Evolutionary conservation across 1,140 invertebrate species (phyloP).

Genomic region (Achroia grisella): DNA sequence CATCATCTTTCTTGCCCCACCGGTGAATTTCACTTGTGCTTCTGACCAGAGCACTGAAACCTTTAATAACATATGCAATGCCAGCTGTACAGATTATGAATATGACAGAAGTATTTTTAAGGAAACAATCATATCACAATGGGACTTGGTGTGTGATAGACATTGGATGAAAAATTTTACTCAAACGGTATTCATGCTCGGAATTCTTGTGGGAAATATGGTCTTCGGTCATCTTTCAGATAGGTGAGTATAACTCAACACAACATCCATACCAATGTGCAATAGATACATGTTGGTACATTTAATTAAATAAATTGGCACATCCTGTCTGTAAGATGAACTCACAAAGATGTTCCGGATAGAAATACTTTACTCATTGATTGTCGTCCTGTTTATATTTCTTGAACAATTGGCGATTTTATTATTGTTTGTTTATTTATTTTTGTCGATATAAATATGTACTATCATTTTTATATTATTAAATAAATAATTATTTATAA

Average conservation of each 20-base stretch:
- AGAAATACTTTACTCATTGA: slow-evolving; percentile 38
- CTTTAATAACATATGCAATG: slow-evolving; percentile 47
- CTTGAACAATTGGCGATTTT: not conserved
- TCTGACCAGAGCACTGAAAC: slow-evolving; percentile 27
- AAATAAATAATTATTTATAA: too few species aligned
- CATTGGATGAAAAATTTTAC: slow-evolving; percentile 79
- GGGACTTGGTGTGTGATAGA: slow-evolving; percentile 81
- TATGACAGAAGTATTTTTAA: slow-evolving; percentile 79
- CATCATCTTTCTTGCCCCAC: slow-evolving; percentile 79
- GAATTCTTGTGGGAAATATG: slow-evolving; percentile 81
- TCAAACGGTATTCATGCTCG: slow-evolving; percentile 85
- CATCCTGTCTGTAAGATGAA: slow-evolving; percentile 33
- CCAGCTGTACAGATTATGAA: slow-evolving; percentile 73
- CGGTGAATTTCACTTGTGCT: slow-evolving; percentile 65
- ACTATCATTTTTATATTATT: too few species aligned
- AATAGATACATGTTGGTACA: not conserved
- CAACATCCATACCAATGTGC: not conserved
- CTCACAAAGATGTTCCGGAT: slow-evolving; percentile 29
- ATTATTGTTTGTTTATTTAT: slow-evolving; percentile 1
- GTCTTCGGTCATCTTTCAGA: slow-evolving; percentile 83
- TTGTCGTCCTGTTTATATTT: slow-evolving; percentile 13
- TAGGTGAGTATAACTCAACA: slow-evolving; percentile 73
- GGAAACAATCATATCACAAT: slow-evolving; percentile 83
- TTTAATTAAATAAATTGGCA: slow-evolving; percentile 47
- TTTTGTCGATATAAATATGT: too few species aligned